A percentile compares a stretch with the other conserved stretches of the same genome.
These are phyloP conservation scores for Pseudanteris insignis DNA, from an alignment of 2,888 invertebrate genomes.

Conservation along the genomic window DNA sequence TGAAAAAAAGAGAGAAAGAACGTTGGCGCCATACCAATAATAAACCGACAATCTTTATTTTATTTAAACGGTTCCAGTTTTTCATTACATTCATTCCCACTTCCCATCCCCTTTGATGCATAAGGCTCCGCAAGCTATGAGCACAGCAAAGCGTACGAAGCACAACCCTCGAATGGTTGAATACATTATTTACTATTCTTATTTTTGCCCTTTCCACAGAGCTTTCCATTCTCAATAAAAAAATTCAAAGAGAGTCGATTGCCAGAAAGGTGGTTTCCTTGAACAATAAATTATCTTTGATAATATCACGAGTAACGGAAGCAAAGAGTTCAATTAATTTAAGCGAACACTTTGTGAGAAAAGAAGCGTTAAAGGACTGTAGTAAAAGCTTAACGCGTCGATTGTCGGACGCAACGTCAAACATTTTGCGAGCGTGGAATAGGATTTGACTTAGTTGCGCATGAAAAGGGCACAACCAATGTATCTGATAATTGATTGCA, in stretches of 20 bases:
- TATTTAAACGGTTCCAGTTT: slow-evolving; percentile 64
- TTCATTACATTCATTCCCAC: slow-evolving; percentile 64
- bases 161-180: slow-evolving; percentile 50
- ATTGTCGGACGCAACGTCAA: neutral
- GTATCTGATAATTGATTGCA: slow-evolving; percentile 11
- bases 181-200: slow-evolving; percentile 63
- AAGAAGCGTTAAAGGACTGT: slow-evolving; percentile 3
- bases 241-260: slow-evolving; percentile 7
- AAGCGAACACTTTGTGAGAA: slow-evolving; percentile 3
- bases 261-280: slow-evolving; percentile 21
- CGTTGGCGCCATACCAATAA: slow-evolving; percentile 57
- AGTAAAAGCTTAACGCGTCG: neutral
- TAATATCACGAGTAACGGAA: slow-evolving; percentile 3
- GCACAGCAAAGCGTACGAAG: slow-evolving; percentile 34
- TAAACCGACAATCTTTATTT: slow-evolving; percentile 63
- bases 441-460: slow-evolving; percentile 7
- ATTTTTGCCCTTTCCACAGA: slow-evolving; percentile 54
- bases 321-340: slow-evolving; percentile 14
- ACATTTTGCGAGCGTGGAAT: too few species aligned
- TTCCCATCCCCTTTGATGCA: slow-evolving; percentile 48
- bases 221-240: slow-evolving; percentile 19
- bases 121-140: slow-evolving; percentile 40
- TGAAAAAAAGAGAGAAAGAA: slow-evolving; percentile 43
- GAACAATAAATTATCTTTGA: slow-evolving; percentile 23
- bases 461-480: neutral